Conservation (phyloP, 2,888 invertebrate genomes). For the Drosophila kokeensis region DNA sequence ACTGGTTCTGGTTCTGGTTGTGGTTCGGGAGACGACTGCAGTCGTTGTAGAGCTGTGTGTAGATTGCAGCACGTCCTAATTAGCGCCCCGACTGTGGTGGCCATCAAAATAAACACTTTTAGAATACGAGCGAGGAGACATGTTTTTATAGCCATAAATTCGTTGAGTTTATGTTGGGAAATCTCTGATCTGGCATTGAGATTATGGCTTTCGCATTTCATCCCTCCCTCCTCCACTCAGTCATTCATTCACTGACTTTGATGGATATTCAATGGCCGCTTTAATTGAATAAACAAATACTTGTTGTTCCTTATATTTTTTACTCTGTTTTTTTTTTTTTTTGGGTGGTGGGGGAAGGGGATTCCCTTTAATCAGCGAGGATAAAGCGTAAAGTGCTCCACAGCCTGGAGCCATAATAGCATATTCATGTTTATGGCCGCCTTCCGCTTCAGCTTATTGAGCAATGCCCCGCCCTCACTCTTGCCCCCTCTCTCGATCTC, state of each 20-base stretch:
- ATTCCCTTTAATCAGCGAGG: constrained; percentile 50
- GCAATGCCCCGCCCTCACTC: constrained; percentile 14
- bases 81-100: constrained; percentile 71
- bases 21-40: not conserved
- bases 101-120: constrained; percentile 82
- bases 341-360: not conserved
- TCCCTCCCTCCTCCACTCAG: too few species aligned
- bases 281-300: constrained; percentile 66
- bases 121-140: constrained; percentile 75
- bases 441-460: constrained; percentile 48
- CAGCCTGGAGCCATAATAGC: constrained; percentile 67
- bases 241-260: constrained; percentile 25
- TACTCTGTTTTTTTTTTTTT: not conserved
- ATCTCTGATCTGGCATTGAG: constrained; percentile 50
- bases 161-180: constrained; percentile 71
- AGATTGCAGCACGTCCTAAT: constrained; percentile 67
- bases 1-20: not conserved
- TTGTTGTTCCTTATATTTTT: not conserved
- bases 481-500: not conserved
- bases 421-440: constrained; percentile 74
- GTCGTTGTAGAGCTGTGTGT: constrained; percentile 5
- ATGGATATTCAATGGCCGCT: constrained; percentile 50
- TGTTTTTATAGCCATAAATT: constrained; percentile 70
- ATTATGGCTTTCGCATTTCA: constrained; percentile 32
- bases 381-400: constrained; percentile 51